Percentiles rank a stretch among this genome's conserved stretches.
These are phyloP conservation scores for Andrena chrysosceles DNA, from an alignment of 2,888 invertebrate species.

Conservation along the genomic window DNA sequence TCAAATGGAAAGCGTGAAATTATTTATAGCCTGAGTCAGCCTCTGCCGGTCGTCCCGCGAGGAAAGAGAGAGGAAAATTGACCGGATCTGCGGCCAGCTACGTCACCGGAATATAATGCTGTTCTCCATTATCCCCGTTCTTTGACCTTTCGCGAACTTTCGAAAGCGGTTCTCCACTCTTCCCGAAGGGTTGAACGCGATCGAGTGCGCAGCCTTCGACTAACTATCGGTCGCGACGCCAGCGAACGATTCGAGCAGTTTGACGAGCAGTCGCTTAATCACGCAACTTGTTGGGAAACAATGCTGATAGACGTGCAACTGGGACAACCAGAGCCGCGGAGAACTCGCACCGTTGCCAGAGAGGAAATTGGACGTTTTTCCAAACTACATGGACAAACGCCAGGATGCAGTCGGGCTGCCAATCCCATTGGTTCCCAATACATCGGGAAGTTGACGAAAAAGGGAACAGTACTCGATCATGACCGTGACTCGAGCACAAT, in stretches of 20 bases:
- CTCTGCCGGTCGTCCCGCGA: not conserved
- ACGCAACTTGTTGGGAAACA: no score
- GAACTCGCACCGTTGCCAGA: no score
- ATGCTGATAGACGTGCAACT: no score
- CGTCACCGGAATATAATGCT: slow-evolving; percentile 50
- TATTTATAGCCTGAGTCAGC: slow-evolving; percentile 45
- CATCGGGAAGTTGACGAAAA: no score
- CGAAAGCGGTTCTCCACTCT: slow-evolving; percentile 37
- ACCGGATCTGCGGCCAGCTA: slow-evolving; percentile 52
- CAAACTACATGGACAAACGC: no score
- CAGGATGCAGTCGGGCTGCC: no score
- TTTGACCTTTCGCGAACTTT: slow-evolving; percentile 51
- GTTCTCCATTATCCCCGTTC: slow-evolving; percentile 45
- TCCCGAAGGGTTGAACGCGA: not conserved
- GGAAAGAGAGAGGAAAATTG: slow-evolving; percentile 47
- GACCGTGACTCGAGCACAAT: not conserved
- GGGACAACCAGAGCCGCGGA: no score
- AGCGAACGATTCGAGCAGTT: no score
- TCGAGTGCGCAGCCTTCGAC: not conserved
- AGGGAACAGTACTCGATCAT: no score
- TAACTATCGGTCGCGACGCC: not conserved
- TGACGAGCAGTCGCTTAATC: no score
- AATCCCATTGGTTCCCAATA: no score
- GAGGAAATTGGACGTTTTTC: no score
- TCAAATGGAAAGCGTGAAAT: slow-evolving; percentile 30